Evolutionary conservation across 2,888 invertebrate genomes (phyloP), one percentile per base, ranked within the genome.

Genomic region (Erebia aethiops): DNA sequence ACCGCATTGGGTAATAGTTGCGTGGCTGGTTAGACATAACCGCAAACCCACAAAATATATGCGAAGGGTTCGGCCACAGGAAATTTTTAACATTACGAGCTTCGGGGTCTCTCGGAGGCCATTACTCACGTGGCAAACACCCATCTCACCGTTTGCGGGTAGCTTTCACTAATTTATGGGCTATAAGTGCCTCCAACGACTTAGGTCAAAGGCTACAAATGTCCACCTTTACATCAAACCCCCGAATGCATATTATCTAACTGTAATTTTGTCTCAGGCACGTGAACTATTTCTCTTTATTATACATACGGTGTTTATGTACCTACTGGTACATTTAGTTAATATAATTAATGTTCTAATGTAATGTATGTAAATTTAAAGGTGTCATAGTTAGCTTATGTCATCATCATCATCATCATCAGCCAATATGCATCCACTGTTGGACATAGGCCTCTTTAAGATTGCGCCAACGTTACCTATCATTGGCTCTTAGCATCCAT

Each of bases 151-250:
- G 83, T 89, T 89, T 89, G 91, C 84, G 91, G 91, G 84, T 84
- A 87, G 86, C 89, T 83, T 83, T 86, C 81, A 83, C 88, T 90
- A 92, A 92, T 93, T 92, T 93, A 92, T 89, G 80, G 84, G 85
- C 88, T 91, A 87, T 89, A 89, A 92, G 89, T 91, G 88, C 89
- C 87, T 82, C 84, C 82, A 82, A 86, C 82, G 81, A 81, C 80
- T 78, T 87, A 82, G 85, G 85, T 83, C 84, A 84, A 85, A 87
- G 82, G 82, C 83, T 85, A 82, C 82, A 82, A 85, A 83, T 80
- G 71, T 67, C 69, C 58, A 62, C 61, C 61, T 73, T 35, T 69
- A 69, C 63, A 67, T 73, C 72, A 61, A 72, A 67, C 64, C 46
- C 66, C 49, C 46, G 52, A 35, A 56, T 70, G 69, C 60, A 63